Evolutionary conservation across 1,140 invertebrate genomes (phyloP), one percentile per base, ranked within the genome.

Genomic region (Ectropis grisescens): DNA sequence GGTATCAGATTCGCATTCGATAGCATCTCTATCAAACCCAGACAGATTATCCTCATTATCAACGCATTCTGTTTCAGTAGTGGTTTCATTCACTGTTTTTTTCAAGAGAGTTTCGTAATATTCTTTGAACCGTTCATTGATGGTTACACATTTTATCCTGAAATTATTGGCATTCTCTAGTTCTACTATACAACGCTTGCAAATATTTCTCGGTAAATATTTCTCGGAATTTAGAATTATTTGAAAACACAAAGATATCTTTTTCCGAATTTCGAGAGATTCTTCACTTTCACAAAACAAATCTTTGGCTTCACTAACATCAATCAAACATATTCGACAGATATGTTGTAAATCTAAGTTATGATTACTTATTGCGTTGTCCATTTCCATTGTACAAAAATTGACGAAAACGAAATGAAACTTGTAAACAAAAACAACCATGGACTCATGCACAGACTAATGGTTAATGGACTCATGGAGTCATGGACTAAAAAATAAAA

Each of bases 191-290:
- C 75, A 80, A 10, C 38, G 33, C 6, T 34, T 31, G 31, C 75
- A 80, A 39, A 80, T 68, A 10, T 27, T 16, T 28, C 37, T 41
- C 9, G 66, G 66, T 11, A 62, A 57, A 33, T 54, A 26, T 25
- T 55, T 55, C 29, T 69, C 48, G 28, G 24, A 27, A 10, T 30
- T 31, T 27, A 80, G 16, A 34, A 33, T 41, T 36, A 76, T 41
- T 56, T 61, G 58, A 42, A 71, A 72, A 60, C 75, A 80, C 15
- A 35, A 2, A 33, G 47, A 47, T 27, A 76, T 56, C 42, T 61
- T 76, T 8, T 56, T 35, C 19, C 61, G 29, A 45, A 70, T 51
- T 10, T 47, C 36, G 33, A 16, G 66, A 26, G 3, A 58, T 42
- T 52, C 34, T 29, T 48, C 29, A 10, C 41, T 31, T 15, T 51